A percentile compares a stretch with the other conserved stretches of the same genome.
phyloP scores from a whole-genome alignment of 2,888 invertebrate genomes.

The Phalera bucephala region DNA sequence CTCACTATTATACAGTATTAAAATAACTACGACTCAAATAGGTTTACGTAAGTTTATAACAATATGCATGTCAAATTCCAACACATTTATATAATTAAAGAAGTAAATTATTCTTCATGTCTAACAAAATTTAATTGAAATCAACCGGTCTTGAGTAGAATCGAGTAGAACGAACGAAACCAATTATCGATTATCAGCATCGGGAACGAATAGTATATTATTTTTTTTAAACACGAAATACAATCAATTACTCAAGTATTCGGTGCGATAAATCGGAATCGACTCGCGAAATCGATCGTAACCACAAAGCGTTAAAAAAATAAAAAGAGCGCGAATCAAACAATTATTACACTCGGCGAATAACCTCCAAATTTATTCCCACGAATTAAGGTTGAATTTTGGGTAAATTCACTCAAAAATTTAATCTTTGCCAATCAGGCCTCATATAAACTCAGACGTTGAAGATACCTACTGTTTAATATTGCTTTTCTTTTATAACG shows the following conservation, averaged over 20 bases:
- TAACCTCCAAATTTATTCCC: constrained; percentile 22
- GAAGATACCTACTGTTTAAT: too few species aligned
- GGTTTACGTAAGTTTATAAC: constrained; percentile 10
- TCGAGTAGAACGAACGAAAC: constrained; percentile 29
- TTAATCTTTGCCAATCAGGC: too few species aligned
- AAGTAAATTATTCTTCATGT: constrained; percentile 32
- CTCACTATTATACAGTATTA: too few species aligned
- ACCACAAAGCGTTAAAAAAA: too few species aligned
- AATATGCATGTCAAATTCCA: constrained; percentile 33
- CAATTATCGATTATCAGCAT: constrained; percentile 49
- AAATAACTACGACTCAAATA: too few species aligned
- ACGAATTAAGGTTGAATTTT: constrained; percentile 17
- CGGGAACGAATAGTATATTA: constrained; percentile 36
- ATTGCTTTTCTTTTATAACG: too few species aligned
- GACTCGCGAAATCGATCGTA: constrained; percentile 41
- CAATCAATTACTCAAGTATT: constrained; percentile 47
- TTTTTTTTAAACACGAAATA: constrained; percentile 37
- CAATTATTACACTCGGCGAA: too few species aligned
- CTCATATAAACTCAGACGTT: too few species aligned
- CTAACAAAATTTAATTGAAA: too few species aligned
- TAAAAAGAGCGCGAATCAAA: constrained; percentile 37
- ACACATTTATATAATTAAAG: constrained; percentile 34
- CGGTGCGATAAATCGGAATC: constrained; percentile 47
- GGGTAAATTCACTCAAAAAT: constrained; percentile 3
- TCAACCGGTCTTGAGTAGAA: constrained; percentile 22